Conservation (phyloP, 2,888 invertebrate genomes). For the Agonopterix alstromeriana region DNA sequence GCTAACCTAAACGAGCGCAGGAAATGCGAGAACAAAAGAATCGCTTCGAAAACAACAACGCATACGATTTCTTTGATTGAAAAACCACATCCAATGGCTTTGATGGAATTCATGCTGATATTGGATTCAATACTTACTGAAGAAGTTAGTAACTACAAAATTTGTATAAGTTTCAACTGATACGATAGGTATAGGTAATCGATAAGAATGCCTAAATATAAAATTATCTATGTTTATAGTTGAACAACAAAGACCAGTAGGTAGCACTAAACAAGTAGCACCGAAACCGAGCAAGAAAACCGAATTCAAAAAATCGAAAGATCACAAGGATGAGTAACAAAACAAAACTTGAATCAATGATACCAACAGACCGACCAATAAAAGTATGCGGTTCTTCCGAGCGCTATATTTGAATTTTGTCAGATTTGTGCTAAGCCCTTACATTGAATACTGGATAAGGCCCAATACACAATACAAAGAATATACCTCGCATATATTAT, state of each 20-base stretch:
- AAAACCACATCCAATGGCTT: constrained; percentile 27
- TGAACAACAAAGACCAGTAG: not conserved
- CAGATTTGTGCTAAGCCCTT: too few species aligned
- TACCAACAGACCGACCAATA: too few species aligned
- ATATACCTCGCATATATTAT: too few species aligned
- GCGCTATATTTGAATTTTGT: too few species aligned
- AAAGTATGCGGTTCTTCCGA: too few species aligned
- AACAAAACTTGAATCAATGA: too few species aligned
- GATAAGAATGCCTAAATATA: not conserved
- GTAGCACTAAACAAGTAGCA: too few species aligned
- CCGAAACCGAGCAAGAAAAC: too few species aligned
- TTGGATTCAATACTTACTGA: not conserved
- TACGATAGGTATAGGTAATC: not conserved
- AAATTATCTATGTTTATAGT: not conserved
- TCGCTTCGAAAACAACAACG: constrained; percentile 43
- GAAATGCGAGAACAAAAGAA: constrained; percentile 56
- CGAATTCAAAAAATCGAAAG: too few species aligned
- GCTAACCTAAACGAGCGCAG: constrained; percentile 36
- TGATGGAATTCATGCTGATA: not conserved
- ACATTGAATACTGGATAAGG: too few species aligned
- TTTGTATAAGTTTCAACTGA: not conserved
- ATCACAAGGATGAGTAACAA: too few species aligned
- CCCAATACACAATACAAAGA: too few species aligned
- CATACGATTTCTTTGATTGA: constrained; percentile 21
- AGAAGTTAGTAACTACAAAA: not conserved